Conservation (phyloP, 1,140 invertebrate genomes). For the Drosophila orosa region DNA sequence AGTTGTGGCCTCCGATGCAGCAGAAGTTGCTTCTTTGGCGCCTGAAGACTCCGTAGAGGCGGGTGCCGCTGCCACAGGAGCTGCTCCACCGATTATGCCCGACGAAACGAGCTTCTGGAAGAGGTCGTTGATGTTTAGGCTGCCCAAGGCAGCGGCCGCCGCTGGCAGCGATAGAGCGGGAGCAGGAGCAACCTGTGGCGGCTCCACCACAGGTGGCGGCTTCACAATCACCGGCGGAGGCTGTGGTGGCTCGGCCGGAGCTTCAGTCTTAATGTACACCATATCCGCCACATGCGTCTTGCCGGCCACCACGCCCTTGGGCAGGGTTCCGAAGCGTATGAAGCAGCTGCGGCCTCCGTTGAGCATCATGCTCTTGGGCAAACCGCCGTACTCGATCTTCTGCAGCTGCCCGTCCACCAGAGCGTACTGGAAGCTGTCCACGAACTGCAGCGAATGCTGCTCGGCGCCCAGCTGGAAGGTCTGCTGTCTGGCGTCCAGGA, state of each 20-base stretch:
- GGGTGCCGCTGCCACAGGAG: slow-evolving; percentile 5
- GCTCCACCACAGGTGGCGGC: slow-evolving; percentile 15
- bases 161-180: slow-evolving; percentile 50
- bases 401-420: slow-evolving; percentile 94
- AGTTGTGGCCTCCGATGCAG: slow-evolving; percentile 10
- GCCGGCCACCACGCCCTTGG: slow-evolving; percentile 89
- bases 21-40: slow-evolving; percentile 11
- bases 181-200: slow-evolving; percentile 14
- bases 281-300: slow-evolving; percentile 89
- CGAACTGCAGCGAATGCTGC: slow-evolving; percentile 91
- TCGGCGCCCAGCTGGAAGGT: slow-evolving; percentile 91
- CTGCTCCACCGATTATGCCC: slow-evolving; percentile 89
- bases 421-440: slow-evolving; percentile 90
- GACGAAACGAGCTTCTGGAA: slow-evolving; percentile 93
- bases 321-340: slow-evolving; percentile 92
- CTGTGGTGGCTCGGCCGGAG: slow-evolving; percentile 59
- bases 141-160: slow-evolving; percentile 62
- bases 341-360: slow-evolving; percentile 92
- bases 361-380: slow-evolving; percentile 94
- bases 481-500: slow-evolving; percentile 94
- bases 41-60: background rate
- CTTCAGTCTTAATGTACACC: slow-evolving; percentile 85
- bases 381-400: slow-evolving; percentile 94
- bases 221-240: slow-evolving; percentile 58
- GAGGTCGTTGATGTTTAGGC: slow-evolving; percentile 91